Evolutionary conservation across 2,888 invertebrate genomes (phyloP), one percentile per base, ranked within the genome.

Genomic region (Alloscopus bannaensis): DNA sequence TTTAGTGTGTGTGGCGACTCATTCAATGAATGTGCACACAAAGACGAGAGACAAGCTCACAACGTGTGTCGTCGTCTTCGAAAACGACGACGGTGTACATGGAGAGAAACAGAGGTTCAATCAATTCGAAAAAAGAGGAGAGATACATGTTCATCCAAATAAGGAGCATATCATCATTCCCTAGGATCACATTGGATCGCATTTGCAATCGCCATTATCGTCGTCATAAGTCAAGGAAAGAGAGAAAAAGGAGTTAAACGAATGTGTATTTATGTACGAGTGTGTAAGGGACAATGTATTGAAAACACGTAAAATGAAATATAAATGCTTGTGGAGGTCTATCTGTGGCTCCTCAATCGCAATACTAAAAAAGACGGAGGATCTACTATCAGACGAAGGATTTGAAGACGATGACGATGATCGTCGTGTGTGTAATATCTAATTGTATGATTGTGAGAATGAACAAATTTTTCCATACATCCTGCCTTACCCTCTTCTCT

Each of bases 371-470:
- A n/a, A n/a, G n/a, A n/a, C n/a, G n/a, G n/a, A n/a, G n/a, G n/a
- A n/a, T n/a, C n/a, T n/a, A n/a, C n/a, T n/a, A n/a, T n/a, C n/a
- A n/a, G n/a, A n/a, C n/a, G n/a, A n/a, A n/a, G n/a, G n/a, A n/a
- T n/a, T n/a, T 22, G 22, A 50, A 13, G 50, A 77, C 36, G 70
- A 78, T 70, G 59, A 79, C 45, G 52, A 72, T 79, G 79, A 72
- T 50, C 60, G 69, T 22, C 28, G 36, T 36, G 36, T 11, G 36
- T 31, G 31, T 36, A 29, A 78, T 71, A 65, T 69, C 65, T 79
- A 79, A 79, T 72, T 79, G 79, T 79, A 66, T 68, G 79, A 79
- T 79, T 79, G 79, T 79, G 68, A 79, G 72, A 79, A 79, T 66
- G 66, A 62, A 79, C 78, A 71, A 71, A 79, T 68, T 72, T 79